phyloP scores from a whole-genome alignment of 2,797 vertebrate genomes.

The Jordanella pulchra region DNA sequence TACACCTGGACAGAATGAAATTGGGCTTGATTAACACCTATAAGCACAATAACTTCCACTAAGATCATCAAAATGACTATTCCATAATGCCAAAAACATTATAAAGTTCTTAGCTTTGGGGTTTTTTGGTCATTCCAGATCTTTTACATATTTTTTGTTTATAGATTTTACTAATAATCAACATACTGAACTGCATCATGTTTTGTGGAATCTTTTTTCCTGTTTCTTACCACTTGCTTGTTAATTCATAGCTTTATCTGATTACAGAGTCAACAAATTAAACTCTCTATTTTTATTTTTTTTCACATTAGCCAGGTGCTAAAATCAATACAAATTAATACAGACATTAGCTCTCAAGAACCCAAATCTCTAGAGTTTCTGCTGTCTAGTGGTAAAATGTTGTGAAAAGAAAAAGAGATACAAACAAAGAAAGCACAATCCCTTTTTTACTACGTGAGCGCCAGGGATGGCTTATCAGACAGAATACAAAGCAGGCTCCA shows the following conservation, averaged over 20 bases:
- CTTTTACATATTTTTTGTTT: background rate
- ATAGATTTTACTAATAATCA: background rate
- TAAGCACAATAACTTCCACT: no score
- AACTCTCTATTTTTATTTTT: background rate
- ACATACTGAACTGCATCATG: background rate
- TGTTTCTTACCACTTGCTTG: background rate
- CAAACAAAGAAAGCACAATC: background rate
- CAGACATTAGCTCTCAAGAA: background rate
- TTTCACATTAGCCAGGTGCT: background rate
- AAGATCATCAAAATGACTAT: no score
- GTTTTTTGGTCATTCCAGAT: background rate
- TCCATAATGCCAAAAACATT: no score
- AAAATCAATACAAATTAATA: background rate
- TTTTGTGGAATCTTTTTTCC: background rate
- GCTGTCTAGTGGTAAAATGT: background rate
- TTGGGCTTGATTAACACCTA: no score
- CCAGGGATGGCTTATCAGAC: conserved; percentile 21
- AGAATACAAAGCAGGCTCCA: conserved; percentile 56
- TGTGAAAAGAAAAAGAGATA: background rate
- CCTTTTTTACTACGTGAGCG: background rate
- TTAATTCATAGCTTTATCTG: background rate
- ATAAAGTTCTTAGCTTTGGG: background rate
- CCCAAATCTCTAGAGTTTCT: background rate
- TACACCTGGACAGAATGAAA: no score
- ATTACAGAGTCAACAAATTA: background rate